A percentile compares a stretch with the other conserved stretches of the same genome.
Evolutionary conservation across 2,113 vertebrate species (phyloP).

Genomic region (Prionailurus bengalensis): DNA sequence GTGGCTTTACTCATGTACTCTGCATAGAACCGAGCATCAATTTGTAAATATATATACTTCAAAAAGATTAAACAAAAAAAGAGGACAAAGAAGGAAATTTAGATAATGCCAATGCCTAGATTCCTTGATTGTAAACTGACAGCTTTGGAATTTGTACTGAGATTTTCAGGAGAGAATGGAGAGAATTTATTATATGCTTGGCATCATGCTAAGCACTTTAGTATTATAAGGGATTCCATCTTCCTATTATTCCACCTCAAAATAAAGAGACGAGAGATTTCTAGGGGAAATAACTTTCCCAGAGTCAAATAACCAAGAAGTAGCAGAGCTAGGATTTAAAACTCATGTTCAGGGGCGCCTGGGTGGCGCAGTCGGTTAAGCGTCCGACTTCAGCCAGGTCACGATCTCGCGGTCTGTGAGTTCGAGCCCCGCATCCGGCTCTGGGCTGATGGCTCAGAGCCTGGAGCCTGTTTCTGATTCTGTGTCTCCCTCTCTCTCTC

Average conservation of each 20-base stretch:
- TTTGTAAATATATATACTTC: constrained; percentile 8
- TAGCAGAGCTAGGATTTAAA: neutral
- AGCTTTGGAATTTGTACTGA: neutral
- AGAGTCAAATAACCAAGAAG: neutral
- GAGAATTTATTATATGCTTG: neutral
- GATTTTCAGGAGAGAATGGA: neutral
- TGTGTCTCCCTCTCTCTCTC: too few species aligned
- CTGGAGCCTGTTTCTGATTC: too few species aligned
- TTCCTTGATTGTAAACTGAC: neutral
- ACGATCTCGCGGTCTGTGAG: too few species aligned
- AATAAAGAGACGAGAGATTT: neutral
- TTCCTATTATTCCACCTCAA: neutral
- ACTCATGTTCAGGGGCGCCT: neutral
- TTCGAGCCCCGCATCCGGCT: too few species aligned
- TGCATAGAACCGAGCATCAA: neutral
- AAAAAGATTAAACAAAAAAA: neutral
- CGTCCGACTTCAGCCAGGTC: too few species aligned
- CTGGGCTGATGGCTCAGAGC: too few species aligned
- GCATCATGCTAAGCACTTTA: neutral
- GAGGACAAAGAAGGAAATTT: neutral
- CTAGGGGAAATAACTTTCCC: neutral
- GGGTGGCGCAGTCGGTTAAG: too few species aligned
- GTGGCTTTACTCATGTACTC: neutral
- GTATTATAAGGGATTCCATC: neutral
- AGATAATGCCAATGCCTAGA: neutral